A percentile compares a stretch with the other conserved stretches of the same genome.
Evolutionary conservation across 1,140 invertebrate genomes (phyloP).

Genomic region (Cyrtorhinus lividipennis): DNA sequence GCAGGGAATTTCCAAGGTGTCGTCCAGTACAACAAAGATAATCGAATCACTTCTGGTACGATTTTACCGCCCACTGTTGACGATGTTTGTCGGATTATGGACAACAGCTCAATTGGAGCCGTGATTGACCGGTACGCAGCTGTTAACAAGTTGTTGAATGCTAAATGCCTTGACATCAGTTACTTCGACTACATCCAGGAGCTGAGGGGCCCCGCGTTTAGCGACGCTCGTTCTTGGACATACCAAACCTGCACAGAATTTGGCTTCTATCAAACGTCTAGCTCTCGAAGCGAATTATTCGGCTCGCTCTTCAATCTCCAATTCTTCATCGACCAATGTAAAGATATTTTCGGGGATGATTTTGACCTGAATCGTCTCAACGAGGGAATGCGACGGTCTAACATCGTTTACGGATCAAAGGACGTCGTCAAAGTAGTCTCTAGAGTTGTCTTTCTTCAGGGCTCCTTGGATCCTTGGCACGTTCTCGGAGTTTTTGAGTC

Average conservation of each 20-base stretch:
- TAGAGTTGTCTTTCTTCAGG: constrained; percentile 75
- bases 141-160: constrained; percentile 54
- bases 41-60: constrained; percentile 35
- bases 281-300: constrained; percentile 40
- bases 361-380: constrained; percentile 42
- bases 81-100: constrained; percentile 44
- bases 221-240: constrained; percentile 66
- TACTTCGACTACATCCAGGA: constrained; percentile 64
- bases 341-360: constrained; percentile 59
- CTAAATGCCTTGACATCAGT: constrained; percentile 68
- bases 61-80: constrained; percentile 16
- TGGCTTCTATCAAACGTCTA: constrained; percentile 84
- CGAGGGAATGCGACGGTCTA: constrained; percentile 49
- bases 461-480: constrained; percentile 88
- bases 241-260: constrained; percentile 94
- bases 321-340: constrained; percentile 69
- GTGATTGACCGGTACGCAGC: constrained; percentile 53
- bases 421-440: constrained; percentile 50
- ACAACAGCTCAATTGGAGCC: constrained; percentile 38
- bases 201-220: constrained; percentile 40
- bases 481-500: constrained; percentile 54
- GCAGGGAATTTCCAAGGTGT: constrained; percentile 71
- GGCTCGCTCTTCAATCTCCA: constrained; percentile 58
- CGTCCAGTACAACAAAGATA: constrained; percentile 92
- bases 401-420: constrained; percentile 63